These are phyloP conservation scores for Pammene aurita DNA, from an alignment of 2,888 invertebrate species.

Conservation along the genomic window DNA sequence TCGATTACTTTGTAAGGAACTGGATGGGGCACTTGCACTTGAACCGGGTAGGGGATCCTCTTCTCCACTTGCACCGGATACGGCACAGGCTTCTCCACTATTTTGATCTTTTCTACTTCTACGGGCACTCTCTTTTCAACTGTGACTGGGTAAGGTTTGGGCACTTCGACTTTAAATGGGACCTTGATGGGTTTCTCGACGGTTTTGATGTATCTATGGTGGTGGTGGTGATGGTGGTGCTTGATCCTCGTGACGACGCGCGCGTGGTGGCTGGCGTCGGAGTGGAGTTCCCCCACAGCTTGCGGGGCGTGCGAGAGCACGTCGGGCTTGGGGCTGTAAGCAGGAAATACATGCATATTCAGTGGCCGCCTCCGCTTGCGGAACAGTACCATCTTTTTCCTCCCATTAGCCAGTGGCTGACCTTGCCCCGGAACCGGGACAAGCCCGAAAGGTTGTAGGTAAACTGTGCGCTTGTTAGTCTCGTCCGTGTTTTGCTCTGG, in stretches of 20 bases:
- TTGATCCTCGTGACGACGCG: constrained; percentile 75
- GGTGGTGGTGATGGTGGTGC: constrained; percentile 86
- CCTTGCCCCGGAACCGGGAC: constrained; percentile 60
- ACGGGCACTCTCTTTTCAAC: constrained; percentile 74
- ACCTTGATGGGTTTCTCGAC: constrained; percentile 81
- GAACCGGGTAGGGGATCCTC: constrained; percentile 74
- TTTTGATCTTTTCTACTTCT: constrained; percentile 65
- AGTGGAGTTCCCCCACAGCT: constrained; percentile 58
- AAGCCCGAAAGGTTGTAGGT: constrained; percentile 69
- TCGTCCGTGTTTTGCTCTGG: constrained; percentile 46
- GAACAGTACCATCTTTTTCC: constrained; percentile 65
- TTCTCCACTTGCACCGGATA: constrained; percentile 77
- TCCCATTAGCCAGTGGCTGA: constrained; percentile 44
- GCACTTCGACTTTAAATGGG: constrained; percentile 81
- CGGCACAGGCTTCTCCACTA: constrained; percentile 64
- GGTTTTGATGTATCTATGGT: constrained; percentile 85
- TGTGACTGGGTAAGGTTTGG: constrained; percentile 79
- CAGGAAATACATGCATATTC: constrained; percentile 62
- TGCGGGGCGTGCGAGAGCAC: constrained; percentile 54
- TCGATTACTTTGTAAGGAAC: constrained; percentile 80
- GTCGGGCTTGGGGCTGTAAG: constrained; percentile 62
- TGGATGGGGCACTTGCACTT: constrained; percentile 74
- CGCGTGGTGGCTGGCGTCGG: constrained; percentile 61
- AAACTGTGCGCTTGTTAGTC: constrained; percentile 59
- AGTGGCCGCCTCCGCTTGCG: constrained; percentile 61